Conservation (phyloP, 1,140 invertebrate species). For the Acromyrmex echinatior region DNA sequence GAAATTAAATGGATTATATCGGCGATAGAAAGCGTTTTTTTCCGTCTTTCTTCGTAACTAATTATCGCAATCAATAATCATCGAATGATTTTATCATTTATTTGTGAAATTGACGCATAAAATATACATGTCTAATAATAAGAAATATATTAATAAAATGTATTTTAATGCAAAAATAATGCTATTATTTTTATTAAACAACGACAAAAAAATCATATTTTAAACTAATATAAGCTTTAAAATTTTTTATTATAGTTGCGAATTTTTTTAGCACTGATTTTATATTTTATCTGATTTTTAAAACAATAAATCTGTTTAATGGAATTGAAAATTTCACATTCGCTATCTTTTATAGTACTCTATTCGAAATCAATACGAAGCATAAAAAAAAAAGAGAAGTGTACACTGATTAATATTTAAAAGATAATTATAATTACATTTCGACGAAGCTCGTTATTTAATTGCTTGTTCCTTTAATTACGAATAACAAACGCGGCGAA, state of each 20-base stretch:
- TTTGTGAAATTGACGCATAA: conserved; percentile 6
- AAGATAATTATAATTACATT: conserved; percentile 6
- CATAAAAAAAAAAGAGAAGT: neutral
- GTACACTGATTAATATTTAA: neutral
- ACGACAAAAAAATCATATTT: neutral
- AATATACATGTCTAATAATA: neutral
- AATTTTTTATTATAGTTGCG: neutral
- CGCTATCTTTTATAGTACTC: neutral
- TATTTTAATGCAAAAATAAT: neutral
- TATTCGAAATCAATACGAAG: neutral
- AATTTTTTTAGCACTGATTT: neutral
- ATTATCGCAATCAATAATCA: conserved; percentile 32
- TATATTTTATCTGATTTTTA: neutral
- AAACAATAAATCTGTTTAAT: neutral
- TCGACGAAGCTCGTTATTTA: neutral
- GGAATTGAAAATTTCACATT: neutral
- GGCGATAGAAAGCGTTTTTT: neutral
- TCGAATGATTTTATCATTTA: conserved; percentile 35
- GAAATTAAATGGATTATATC: conserved; percentile 58
- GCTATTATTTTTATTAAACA: neutral
- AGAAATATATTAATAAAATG: neutral
- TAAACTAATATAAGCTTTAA: neutral
- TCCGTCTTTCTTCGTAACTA: too few relatives aligned
- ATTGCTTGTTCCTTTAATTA: conserved; percentile 46
- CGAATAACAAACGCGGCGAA: conserved; percentile 17